These are phyloP conservation scores for Taxidea taxus DNA, from an alignment of 2,113 vertebrate species.

Conservation along the genomic window DNA sequence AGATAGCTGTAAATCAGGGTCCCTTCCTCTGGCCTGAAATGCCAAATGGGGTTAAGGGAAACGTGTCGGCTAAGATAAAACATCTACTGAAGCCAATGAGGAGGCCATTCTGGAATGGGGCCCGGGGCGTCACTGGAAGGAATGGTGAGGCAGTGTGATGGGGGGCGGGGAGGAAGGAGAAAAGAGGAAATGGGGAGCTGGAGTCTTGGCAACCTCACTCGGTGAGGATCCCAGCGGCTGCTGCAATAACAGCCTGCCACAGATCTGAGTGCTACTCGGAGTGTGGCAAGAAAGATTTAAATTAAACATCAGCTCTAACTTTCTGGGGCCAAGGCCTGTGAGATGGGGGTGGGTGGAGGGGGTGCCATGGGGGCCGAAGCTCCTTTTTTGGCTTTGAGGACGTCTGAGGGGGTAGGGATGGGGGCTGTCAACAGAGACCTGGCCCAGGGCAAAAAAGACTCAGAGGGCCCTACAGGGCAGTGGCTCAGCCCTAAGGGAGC, in stretches of 20 bases:
- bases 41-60: not conserved
- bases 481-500: not conserved
- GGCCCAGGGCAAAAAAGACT: not conserved
- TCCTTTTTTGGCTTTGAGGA: not conserved
- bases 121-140: not conserved
- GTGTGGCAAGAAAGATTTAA: not conserved
- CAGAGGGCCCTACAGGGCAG: not conserved
- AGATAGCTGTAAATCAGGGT: not conserved
- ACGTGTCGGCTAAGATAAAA: not conserved
- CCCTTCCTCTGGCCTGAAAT: not conserved
- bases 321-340: not conserved
- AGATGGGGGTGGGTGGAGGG: not conserved
- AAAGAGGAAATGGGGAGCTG: not conserved
- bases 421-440: not conserved
- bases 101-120: not conserved
- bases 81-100: not conserved
- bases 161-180: not conserved
- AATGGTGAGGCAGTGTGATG: not conserved
- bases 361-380: not conserved
- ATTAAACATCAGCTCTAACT: not conserved
- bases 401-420: not conserved
- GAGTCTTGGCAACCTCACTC: not conserved
- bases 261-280: not conserved
- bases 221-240: not conserved
- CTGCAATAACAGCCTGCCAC: not conserved